Base-by-base conservation (phyloP, 2,888 invertebrate genomes). In the Sepiola atlantica region DNA sequence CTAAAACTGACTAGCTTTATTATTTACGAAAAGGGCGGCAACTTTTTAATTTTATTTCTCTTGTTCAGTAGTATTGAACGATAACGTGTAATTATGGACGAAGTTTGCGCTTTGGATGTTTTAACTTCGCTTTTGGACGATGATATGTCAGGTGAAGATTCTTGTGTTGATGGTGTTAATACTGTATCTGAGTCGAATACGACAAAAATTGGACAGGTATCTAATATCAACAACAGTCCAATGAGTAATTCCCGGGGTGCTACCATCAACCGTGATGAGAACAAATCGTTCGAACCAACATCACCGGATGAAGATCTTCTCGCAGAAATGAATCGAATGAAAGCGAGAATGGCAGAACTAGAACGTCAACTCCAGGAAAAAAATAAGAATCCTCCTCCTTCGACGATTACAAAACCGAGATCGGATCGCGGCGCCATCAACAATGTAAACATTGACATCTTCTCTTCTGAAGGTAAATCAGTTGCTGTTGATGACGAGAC, bases 361-460 rank as follows among this genome's bases (percentile, higher is more conserved):
- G 93, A 93, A 61, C 55, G 57, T 24, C 14, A 93, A 93, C 55
- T 93, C 20, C 57, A 93, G n/a, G 55, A 93, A 32, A 55, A 93
- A 35, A 55, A 93, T 35, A n/a, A 45, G 45, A 45, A 77, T 12
- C n/a, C 77, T 24, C 21, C 61, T 77, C 32, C 77, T 12, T 77
- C 77, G n/a, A 14, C 77, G n/a, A 14, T 32, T 32, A 16, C n/a
- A 16, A 77, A 77, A 16, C 28, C 92, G 20, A 20, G 18, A 55
- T 35, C 16, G 12, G 55, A 21, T n/a, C 45, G 55, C 6, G 12
- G 28, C 6, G 24, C n/a, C 20, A n/a, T 54, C 3, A n/a, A 28
- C 28, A 45, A 54, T n/a, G n/a, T 14, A 21, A 92, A 92, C 28
- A 35, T 93, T 4, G 57, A 93, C 21, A 24, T 93, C 32, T 93